Percentiles rank a stretch among this genome's conserved stretches.
Evolutionary conservation across 2,797 vertebrate genomes (phyloP).

Genomic region (Chiroxiphia lanceolata): DNA sequence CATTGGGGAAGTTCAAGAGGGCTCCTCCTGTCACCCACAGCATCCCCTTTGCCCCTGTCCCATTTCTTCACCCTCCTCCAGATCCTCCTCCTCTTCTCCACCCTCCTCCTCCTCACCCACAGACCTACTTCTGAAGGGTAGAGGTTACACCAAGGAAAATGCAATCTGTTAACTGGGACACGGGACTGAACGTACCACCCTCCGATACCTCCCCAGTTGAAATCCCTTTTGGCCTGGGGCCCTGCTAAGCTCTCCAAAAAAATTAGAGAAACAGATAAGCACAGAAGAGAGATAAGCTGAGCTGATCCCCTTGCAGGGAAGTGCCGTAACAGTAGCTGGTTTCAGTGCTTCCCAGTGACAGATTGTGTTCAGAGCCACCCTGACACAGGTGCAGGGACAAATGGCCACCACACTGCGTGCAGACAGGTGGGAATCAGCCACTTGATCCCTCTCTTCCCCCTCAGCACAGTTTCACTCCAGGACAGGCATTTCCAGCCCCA

Average conservation of each 20-base stretch:
- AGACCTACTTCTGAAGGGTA: background rate
- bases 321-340: background rate
- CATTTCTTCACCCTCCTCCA: background rate
- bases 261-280: background rate
- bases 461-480: background rate
- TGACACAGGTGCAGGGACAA: background rate
- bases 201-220: background rate
- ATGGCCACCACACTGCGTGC: background rate
- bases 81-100: background rate
- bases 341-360: background rate
- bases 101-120: background rate
- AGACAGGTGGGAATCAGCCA: background rate
- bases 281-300: fast-evolving
- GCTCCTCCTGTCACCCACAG: too few species aligned
- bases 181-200: background rate
- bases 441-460: background rate
- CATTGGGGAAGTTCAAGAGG: background rate
- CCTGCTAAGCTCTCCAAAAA: background rate
- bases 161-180: background rate
- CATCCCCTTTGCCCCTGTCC: background rate
- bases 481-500: background rate
- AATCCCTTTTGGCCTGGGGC: background rate
- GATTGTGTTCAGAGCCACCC: background rate
- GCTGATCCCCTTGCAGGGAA: background rate
- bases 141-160: background rate